A percentile compares a stretch with the other conserved stretches of the same genome.
Conservation (phyloP, 2,797 vertebrate species). For the Cryptoblepharus egeriae region DNA sequence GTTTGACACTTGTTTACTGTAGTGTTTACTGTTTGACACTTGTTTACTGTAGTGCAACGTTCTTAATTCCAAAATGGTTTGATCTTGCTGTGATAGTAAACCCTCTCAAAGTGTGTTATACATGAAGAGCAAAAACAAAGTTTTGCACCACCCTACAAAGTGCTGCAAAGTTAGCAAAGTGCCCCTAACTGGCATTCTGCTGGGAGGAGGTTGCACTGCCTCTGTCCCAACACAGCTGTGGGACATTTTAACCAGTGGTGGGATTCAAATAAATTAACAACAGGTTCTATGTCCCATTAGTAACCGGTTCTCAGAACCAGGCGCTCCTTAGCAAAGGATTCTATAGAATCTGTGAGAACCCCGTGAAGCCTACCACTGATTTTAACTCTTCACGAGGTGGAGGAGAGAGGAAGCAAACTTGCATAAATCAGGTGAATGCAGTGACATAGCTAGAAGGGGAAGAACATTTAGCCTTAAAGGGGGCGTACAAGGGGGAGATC, state of each 20-base stretch:
- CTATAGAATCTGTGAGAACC: too few relatives aligned
- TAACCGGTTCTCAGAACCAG: too few relatives aligned
- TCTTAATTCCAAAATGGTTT: conserved; percentile 38
- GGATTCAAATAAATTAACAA: too few relatives aligned
- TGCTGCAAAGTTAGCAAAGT: background rate
- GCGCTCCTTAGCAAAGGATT: too few relatives aligned
- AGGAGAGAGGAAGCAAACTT: background rate
- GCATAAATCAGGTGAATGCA: background rate
- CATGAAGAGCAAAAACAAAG: background rate
- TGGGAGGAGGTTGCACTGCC: background rate
- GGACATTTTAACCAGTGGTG: too few relatives aligned
- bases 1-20: conserved; percentile 34
- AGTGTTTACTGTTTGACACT: conserved; percentile 34
- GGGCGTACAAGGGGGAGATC: too few relatives aligned
- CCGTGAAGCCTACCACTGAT: too few relatives aligned
- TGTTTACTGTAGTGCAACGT: conserved; percentile 4
- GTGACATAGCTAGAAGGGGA: too few relatives aligned
- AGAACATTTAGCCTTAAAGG: too few relatives aligned
- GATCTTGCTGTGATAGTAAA: conserved; percentile 10
- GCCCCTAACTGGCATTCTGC: background rate
- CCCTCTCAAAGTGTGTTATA: conserved; percentile 9
- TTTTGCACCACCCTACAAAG: background rate
- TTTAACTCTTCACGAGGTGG: background rate
- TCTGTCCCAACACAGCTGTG: background rate
- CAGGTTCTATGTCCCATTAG: too few relatives aligned